These are phyloP conservation scores for Lagorchestes hirsutus DNA, from an alignment of 2,797 vertebrate species.

Conservation along the genomic window DNA sequence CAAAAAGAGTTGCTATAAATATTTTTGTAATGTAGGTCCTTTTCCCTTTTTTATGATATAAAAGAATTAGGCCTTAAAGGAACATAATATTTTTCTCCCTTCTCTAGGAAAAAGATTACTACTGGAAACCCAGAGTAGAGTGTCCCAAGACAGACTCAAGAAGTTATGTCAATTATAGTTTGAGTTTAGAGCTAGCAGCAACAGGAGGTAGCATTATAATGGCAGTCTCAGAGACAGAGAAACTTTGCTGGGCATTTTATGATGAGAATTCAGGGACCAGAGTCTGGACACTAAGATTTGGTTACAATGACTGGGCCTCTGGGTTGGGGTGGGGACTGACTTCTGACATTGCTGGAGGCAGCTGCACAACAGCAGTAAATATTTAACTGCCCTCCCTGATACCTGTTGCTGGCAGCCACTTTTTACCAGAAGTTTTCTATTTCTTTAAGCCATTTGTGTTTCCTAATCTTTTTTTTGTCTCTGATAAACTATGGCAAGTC, in stretches of 20 bases:
- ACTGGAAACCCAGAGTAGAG: neutral
- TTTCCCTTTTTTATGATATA: neutral
- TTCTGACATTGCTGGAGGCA: neutral
- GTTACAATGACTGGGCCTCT: neutral
- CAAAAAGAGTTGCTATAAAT: neutral
- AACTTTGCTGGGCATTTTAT: neutral
- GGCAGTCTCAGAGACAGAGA: neutral
- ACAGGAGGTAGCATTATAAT: neutral
- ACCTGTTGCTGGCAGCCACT: neutral
- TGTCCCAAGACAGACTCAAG: neutral
- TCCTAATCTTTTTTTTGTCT: neutral
- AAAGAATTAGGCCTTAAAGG: neutral
- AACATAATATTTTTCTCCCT: neutral
- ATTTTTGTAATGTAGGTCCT: neutral
- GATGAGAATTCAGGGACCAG: neutral
- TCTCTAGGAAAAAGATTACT: neutral
- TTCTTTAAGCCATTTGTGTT: neutral
- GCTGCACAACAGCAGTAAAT: neutral
- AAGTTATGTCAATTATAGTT: neutral
- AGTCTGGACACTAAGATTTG: neutral
- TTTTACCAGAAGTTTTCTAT: neutral
- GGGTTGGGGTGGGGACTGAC: neutral
- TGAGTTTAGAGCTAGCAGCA: neutral
- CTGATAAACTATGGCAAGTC: neutral
- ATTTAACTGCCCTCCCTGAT: neutral